Evolutionary conservation across 2,888 invertebrate genomes (phyloP), one percentile per base, ranked within the genome.

Genomic region (Amiota minor): DNA sequence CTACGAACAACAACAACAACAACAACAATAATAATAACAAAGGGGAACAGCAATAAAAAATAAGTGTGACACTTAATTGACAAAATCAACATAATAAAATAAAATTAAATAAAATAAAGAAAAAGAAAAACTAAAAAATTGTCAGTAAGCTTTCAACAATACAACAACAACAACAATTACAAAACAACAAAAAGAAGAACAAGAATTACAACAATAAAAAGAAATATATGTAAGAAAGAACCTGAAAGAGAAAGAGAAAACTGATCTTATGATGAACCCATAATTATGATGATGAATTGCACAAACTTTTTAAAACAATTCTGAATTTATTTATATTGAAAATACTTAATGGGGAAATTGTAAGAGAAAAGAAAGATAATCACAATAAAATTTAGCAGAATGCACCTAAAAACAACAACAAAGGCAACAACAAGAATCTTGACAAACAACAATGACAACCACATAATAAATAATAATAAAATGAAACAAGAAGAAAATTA

Each of bases 181-280:
- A 59, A 59, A 16, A 56, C 18, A 14, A 20, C n/a, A 56, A 16
- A 56, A 56, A 9, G 10, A 16, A n/a, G 16, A n/a, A 11, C 0
- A 56, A 56, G 18, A 20, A 18, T 20, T 9, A 20, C n/a, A 59
- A 59, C 11, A 47, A 65, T 14, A 61, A 61, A 35, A 35, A 61
- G 18, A 61, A 61, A 1, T 35, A 61, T n/a, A 12, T 23, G 14
- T 10, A 61, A 61, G 2, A 23, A 20, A 62, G 35, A 12, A 14
- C 9, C 14, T 35, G 23, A 12, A 14, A 11, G n/a, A 62, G 45
- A 62, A 35, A 20, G 8, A 18, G 11, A 23, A 62, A 35, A 61
- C 12, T 14, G 16, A 35, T 12, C 35, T 45, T 68, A 68, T 23
- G 46, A 68, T 68, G 67, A 50, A 53, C 53, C 50, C 67, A 53